phyloP scores from a whole-genome alignment of 2,888 invertebrate genomes.

The Hyppa rectilinea region DNA sequence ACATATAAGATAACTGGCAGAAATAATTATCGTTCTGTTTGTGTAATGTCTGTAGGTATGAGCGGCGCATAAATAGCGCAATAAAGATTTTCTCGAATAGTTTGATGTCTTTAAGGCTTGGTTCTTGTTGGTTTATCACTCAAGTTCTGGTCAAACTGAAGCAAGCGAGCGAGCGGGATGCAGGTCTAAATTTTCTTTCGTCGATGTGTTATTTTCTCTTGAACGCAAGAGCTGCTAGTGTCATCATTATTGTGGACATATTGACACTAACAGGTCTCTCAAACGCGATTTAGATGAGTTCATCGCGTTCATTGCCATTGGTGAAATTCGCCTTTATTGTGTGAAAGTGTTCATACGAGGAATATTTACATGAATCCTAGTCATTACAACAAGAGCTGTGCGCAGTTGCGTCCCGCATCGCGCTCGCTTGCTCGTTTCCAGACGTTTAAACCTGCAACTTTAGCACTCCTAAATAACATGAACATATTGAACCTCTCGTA shows the following conservation, averaged over 20 bases:
- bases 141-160: not conserved
- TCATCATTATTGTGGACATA: not conserved
- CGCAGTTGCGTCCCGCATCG: not conserved
- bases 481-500: no score
- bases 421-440: not conserved
- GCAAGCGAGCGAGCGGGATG: no score
- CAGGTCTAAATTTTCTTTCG: not conserved
- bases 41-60: constrained; percentile 13
- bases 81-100: not conserved
- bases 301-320: no score
- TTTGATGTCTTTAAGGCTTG: constrained; percentile 7
- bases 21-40: constrained; percentile 6
- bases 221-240: not conserved
- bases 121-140: constrained; percentile 21
- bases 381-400: not conserved
- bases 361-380: not conserved
- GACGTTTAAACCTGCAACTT: not conserved
- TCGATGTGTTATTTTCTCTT: not conserved
- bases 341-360: not conserved
- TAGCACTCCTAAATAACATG: no score
- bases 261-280: not conserved
- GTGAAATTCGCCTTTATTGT: not conserved
- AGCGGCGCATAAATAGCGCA: not conserved
- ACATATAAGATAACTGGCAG: not conserved
- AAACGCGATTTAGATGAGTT: not conserved